These are phyloP conservation scores for Nomada fabriciana DNA, from an alignment of 2,888 invertebrate species.

Conservation along the genomic window DNA sequence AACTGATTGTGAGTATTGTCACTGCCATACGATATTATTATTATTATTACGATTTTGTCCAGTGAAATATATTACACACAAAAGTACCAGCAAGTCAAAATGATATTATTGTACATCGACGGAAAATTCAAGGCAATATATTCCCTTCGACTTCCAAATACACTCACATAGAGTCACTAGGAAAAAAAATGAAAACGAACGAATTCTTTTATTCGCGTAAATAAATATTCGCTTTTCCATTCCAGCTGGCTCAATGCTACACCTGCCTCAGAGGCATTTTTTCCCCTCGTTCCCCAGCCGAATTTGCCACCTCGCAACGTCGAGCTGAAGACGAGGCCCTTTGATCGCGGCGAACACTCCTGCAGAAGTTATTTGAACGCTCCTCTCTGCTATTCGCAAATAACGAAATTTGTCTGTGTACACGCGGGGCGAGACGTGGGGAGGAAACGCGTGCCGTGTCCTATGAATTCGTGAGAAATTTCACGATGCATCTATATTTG, in stretches of 20 bases:
- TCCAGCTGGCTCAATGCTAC: background rate
- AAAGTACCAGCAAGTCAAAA: too few relatives aligned
- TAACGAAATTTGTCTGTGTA: constrained; percentile 57
- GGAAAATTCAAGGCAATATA: too few relatives aligned
- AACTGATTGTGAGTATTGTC: too few relatives aligned
- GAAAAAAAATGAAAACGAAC: too few relatives aligned
- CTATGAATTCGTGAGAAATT: constrained; percentile 51
- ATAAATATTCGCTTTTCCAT: background rate
- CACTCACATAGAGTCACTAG: too few relatives aligned
- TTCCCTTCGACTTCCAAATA: too few relatives aligned
- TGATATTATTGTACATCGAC: too few relatives aligned
- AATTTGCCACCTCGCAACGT: constrained; percentile 13
- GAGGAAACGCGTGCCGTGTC: constrained; percentile 13
- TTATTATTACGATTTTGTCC: too few relatives aligned
- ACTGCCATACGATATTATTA: too few relatives aligned
- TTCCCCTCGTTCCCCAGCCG: background rate
- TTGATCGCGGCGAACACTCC: constrained; percentile 31
- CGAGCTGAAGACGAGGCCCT: background rate
- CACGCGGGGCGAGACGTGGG: background rate
- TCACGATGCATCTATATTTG: constrained; percentile 47
- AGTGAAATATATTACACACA: too few relatives aligned
- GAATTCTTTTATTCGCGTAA: background rate
- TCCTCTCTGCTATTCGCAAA: constrained; percentile 34
- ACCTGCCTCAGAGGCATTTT: background rate
- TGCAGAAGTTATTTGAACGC: constrained; percentile 26